A percentile compares a stretch with the other conserved stretches of the same genome.
These are phyloP conservation scores for Anisognathus igniventris DNA, from an alignment of 2,797 vertebrate species.

Conservation along the genomic window DNA sequence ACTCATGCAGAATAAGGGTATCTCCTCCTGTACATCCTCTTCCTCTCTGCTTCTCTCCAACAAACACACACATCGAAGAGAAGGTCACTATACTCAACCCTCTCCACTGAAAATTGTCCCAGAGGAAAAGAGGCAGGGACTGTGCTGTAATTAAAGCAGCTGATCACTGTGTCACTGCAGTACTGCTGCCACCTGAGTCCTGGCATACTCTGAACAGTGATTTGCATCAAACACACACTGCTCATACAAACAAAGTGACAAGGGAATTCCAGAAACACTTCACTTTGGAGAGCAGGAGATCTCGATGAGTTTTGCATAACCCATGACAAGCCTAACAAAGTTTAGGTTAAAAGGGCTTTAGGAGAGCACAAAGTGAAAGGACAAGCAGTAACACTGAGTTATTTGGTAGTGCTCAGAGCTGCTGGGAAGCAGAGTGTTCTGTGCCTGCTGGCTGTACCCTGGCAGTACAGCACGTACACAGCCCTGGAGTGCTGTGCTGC, in stretches of 20 bases:
- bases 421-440: background rate
- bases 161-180: background rate
- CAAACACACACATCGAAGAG: background rate
- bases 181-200: background rate
- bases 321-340: background rate
- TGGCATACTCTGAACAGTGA: background rate
- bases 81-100: background rate
- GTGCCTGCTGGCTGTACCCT: background rate
- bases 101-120: background rate
- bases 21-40: background rate
- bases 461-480: background rate
- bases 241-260: rapidly evolving
- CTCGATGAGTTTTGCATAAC: background rate
- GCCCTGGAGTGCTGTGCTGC: background rate
- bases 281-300: background rate
- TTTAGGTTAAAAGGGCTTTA: background rate
- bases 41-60: background rate
- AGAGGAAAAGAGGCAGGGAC: background rate
- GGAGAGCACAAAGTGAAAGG: background rate
- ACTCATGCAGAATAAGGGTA: background rate
- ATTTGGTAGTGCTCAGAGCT: background rate
- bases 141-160: background rate
- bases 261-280: background rate
- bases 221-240: background rate
- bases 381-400: background rate